A percentile compares a stretch with the other conserved stretches of the same genome.
These are phyloP conservation scores for Loripinus fragilis DNA, from an alignment of 2,888 invertebrate species.

Conservation along the genomic window DNA sequence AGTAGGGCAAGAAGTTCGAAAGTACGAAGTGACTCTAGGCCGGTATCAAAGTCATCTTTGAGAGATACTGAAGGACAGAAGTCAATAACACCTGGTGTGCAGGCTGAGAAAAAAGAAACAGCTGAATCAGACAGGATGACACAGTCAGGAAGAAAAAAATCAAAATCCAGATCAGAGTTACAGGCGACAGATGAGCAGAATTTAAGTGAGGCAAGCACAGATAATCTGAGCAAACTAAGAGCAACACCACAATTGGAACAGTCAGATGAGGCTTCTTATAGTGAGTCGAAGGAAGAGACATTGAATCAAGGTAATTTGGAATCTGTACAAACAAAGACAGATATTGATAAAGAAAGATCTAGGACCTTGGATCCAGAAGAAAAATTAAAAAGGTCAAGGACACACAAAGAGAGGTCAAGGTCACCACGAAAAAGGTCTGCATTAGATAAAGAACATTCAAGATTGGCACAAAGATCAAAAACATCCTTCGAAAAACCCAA, in stretches of 20 bases:
- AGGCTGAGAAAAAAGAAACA: not conserved
- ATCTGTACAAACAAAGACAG: not conserved
- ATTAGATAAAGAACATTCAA: not conserved
- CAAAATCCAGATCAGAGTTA: not conserved
- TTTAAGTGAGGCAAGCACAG: not conserved
- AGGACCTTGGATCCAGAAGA: not conserved
- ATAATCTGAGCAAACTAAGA: not conserved
- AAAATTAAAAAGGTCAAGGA: not conserved
- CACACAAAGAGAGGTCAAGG: constrained; percentile 14
- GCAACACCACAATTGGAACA: constrained; percentile 1
- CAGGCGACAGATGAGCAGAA: not conserved
- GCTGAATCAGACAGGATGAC: not conserved
- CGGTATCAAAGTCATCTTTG: not conserved
- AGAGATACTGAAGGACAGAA: not conserved
- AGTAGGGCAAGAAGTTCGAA: not conserved
- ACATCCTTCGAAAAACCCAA: not conserved
- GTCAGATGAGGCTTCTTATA: not conserved
- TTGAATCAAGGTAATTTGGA: not conserved
- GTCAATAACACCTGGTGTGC: not conserved
- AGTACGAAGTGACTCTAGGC: not conserved
- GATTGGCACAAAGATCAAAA: not conserved
- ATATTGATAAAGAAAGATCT: not conserved
- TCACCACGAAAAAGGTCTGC: constrained; percentile 3
- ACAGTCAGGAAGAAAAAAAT: not conserved
- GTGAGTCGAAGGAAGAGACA: not conserved